Conservation (phyloP, 2,113 vertebrate species). For the Pteruthius melanotis region DNA sequence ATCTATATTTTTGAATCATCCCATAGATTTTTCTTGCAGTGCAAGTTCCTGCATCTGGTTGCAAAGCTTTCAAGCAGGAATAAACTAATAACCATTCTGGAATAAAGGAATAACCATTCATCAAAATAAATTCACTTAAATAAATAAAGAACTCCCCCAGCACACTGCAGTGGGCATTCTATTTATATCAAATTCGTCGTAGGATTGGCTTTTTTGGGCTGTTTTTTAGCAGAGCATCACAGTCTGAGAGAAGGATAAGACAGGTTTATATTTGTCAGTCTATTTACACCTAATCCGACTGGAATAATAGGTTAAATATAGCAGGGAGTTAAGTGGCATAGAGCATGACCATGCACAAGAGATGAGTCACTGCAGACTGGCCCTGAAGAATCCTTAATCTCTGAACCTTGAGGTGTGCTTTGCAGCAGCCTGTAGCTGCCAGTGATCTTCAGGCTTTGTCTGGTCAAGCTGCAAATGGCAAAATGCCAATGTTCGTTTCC, state of each 20-base stretch:
- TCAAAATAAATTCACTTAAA: background rate
- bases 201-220: background rate
- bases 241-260: constrained; percentile 41
- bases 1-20: background rate
- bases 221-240: background rate
- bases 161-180: background rate
- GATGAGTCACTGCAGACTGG: background rate
- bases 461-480: background rate
- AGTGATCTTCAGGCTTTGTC: background rate
- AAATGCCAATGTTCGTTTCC: background rate
- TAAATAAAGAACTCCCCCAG: background rate
- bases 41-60: background rate
- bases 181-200: background rate
- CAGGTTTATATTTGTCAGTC: constrained; percentile 46
- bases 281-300: constrained; percentile 50
- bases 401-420: background rate
- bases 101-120: background rate
- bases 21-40: background rate
- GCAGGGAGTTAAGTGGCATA: constrained; percentile 13
- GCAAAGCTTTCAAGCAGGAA: background rate
- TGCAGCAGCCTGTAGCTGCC: background rate
- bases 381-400: background rate
- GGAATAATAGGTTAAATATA: constrained; percentile 56
- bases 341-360: constrained; percentile 36
- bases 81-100: background rate